A percentile compares a stretch with the other conserved stretches of the same genome.
Conservation (phyloP, 37 sponge, comb jelly and placozoan species). For the Eunapius fragilis region DNA sequence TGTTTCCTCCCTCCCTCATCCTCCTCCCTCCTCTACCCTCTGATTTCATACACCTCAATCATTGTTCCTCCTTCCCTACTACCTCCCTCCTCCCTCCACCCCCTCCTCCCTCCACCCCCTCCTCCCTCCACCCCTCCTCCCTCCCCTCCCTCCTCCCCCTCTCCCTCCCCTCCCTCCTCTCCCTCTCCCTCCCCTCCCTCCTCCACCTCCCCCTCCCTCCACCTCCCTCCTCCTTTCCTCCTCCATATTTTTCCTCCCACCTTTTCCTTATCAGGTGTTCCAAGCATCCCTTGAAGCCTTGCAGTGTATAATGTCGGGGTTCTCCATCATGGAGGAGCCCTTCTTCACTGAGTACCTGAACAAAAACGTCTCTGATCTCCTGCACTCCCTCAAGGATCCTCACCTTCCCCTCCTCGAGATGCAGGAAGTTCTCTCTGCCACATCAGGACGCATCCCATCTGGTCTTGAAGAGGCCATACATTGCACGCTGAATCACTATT, state of each 20-base stretch:
- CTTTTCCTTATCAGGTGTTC: slow-evolving; percentile 41
- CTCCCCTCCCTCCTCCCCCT: too few relatives aligned
- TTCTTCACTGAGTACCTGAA: slow-evolving; percentile 33
- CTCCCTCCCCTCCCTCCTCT: too few relatives aligned
- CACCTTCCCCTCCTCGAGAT: slow-evolving; percentile 77
- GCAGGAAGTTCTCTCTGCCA: slow-evolving; percentile 84
- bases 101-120: too few relatives aligned
- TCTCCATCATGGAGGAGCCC: slow-evolving; percentile 42
- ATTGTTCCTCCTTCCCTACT: slow-evolving; percentile 4
- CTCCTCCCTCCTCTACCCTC: neutral
- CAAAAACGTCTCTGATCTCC: slow-evolving; percentile 5
- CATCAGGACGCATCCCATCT: slow-evolving; percentile 75
- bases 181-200: too few relatives aligned
- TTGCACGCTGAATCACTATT: slow-evolving; percentile 68
- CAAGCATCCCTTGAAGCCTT: slow-evolving; percentile 48
- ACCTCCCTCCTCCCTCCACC: neutral
- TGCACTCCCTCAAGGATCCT: slow-evolving; percentile 60
- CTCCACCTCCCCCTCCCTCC: too few relatives aligned
- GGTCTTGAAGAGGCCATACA: slow-evolving; percentile 75
- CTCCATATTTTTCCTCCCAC: too few relatives aligned
- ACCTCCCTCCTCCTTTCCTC: too few relatives aligned
- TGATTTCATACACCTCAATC: too few relatives aligned
- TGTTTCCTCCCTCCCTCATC: neutral
- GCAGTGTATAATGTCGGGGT: slow-evolving; percentile 67
- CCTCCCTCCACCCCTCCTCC: too few relatives aligned